These are phyloP conservation scores for Pseudoips prasinana DNA, from an alignment of 2,888 invertebrate species.

Conservation along the genomic window DNA sequence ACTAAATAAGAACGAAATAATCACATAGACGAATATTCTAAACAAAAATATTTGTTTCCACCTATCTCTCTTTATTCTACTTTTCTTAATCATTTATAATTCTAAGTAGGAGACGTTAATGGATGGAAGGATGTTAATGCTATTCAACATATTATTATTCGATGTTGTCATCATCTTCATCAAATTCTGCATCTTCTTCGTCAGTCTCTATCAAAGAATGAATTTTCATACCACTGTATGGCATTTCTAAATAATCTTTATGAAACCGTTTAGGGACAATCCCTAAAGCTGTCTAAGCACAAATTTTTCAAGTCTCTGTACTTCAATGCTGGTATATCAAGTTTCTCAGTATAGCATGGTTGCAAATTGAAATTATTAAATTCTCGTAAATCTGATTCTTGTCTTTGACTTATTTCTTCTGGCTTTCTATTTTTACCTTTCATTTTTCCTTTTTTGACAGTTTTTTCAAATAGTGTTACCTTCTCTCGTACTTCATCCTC, in stretches of 20 bases:
- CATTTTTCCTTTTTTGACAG: conserved; percentile 8
- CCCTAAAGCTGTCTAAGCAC: conserved; percentile 4
- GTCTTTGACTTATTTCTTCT: conserved; percentile 3
- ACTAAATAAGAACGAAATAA: too few relatives aligned
- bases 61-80: too few relatives aligned
- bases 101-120: too few relatives aligned
- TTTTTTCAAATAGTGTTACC: conserved; percentile 10
- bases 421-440: conserved; percentile 9
- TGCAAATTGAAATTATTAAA: conserved; percentile 1
- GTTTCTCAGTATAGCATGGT: conserved; percentile 2
- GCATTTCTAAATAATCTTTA: conserved; percentile 3
- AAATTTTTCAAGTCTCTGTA: conserved; percentile 5
- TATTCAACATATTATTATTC: too few relatives aligned
- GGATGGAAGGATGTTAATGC: too few relatives aligned
- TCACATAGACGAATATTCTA: too few relatives aligned
- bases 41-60: too few relatives aligned
- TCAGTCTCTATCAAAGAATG: conserved; percentile 5
- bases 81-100: too few relatives aligned
- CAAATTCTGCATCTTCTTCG: conserved; percentile 5
- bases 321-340: conserved; percentile 3
- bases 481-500: conserved; percentile 5
- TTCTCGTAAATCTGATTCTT: conserved; percentile 5
- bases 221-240: conserved; percentile 2
- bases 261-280: conserved; percentile 5
- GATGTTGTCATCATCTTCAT: neutral